Conservation (phyloP, 2,888 invertebrate species). For the Agriopis leucophaearia region DNA sequence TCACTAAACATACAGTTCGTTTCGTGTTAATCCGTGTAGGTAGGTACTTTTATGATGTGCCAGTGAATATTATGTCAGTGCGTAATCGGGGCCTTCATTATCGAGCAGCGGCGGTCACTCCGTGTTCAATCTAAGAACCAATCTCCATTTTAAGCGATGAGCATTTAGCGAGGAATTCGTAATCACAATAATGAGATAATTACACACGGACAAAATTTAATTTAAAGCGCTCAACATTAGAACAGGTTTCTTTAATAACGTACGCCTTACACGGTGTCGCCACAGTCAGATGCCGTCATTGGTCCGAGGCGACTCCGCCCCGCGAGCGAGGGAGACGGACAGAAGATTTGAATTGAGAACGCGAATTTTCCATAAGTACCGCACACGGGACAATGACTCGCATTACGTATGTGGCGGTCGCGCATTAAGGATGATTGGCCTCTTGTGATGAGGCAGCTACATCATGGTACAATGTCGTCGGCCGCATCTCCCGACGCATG, state of each 20-base stretch:
- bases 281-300: constrained; percentile 82
- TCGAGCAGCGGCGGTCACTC: constrained; percentile 65
- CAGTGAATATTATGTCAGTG: constrained; percentile 56
- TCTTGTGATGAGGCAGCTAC: constrained; percentile 85
- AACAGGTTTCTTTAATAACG: constrained; percentile 87
- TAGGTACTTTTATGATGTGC: constrained; percentile 53
- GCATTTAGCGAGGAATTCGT: constrained; percentile 85
- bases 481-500: constrained; percentile 74
- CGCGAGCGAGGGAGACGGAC: constrained; percentile 83
- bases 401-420: constrained; percentile 86
- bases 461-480: constrained; percentile 84
- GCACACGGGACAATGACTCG: constrained; percentile 86
- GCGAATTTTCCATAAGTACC: constrained; percentile 87
- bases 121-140: constrained; percentile 69
- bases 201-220: constrained; percentile 87
- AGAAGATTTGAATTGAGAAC: constrained; percentile 86
- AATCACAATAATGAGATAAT: constrained; percentile 87
- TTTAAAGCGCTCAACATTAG: constrained; percentile 86
- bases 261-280: constrained; percentile 86
- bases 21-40: constrained; percentile 69
- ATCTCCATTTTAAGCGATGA: constrained; percentile 81
- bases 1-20: constrained; percentile 73
- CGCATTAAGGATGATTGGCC: constrained; percentile 86
- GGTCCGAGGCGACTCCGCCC: constrained; percentile 85
- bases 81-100: constrained; percentile 64